phyloP scores from a whole-genome alignment of 2,113 vertebrate genomes.

The Daubentonia madagascariensis region DNA sequence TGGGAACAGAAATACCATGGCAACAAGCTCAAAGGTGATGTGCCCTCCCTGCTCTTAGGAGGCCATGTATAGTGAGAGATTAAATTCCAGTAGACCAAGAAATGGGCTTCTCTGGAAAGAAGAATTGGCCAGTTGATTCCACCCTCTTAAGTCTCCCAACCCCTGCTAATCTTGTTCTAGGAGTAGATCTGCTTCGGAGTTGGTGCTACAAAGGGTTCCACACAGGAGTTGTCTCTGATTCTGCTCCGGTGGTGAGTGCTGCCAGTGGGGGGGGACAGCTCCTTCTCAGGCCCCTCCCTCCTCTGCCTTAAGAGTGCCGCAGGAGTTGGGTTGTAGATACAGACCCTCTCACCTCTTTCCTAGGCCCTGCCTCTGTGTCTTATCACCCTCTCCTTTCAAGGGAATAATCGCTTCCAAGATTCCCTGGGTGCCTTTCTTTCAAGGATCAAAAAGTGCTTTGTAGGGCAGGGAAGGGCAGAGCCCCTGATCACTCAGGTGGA shows the following conservation, averaged over 20 bases:
- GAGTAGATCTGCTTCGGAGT: slow-evolving; percentile 84
- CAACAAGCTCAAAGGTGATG: slow-evolving; percentile 88
- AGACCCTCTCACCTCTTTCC: not conserved
- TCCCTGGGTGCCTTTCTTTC: slow-evolving; percentile 3
- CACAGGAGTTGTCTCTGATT: slow-evolving; percentile 72
- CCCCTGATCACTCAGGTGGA: not conserved
- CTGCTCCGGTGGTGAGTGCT: slow-evolving; percentile 79
- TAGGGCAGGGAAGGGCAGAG: not conserved
- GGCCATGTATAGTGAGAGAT: slow-evolving; percentile 37
- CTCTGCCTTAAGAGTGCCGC: not conserved
- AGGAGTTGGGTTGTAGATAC: not conserved
- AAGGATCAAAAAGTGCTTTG: slow-evolving; percentile 25
- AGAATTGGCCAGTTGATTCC: not conserved
- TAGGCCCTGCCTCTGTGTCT: not conserved
- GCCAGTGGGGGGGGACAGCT: not conserved
- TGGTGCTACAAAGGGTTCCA: slow-evolving; percentile 86
- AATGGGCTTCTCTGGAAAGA: not conserved
- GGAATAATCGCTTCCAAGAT: slow-evolving; percentile 37
- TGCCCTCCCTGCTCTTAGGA: not conserved
- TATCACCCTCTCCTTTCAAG: not conserved
- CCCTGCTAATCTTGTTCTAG: slow-evolving; percentile 67
- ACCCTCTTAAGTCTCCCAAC: slow-evolving; percentile 23
- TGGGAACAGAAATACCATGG: slow-evolving; percentile 93
- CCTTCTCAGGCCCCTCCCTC: not conserved
- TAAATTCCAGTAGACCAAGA: slow-evolving; percentile 67